A percentile compares a stretch with the other conserved stretches of the same genome.
Conservation (phyloP, 2,797 vertebrate genomes). For the Aythya fuligula region DNA sequence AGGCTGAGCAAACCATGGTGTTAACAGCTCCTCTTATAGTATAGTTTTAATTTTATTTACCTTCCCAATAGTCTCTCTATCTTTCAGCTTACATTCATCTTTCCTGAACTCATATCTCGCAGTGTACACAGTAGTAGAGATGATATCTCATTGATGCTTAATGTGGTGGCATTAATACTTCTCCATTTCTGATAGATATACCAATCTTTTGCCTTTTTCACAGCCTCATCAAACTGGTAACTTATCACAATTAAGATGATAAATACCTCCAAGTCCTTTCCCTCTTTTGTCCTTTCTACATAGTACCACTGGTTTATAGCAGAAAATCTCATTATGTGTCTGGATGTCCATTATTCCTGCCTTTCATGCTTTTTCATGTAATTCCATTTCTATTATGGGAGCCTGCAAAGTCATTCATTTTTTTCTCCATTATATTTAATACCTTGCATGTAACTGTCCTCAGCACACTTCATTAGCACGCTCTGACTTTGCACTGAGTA, state of each 20-base stretch:
- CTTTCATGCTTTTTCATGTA: background rate
- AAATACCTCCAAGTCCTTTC: background rate
- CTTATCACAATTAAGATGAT: background rate
- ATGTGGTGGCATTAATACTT: constrained; percentile 2
- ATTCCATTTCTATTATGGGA: background rate
- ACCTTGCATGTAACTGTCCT: background rate
- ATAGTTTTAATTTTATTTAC: background rate
- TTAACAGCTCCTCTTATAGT: background rate
- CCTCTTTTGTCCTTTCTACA: background rate
- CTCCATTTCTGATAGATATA: constrained; percentile 40
- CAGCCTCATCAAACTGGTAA: constrained; percentile 3
- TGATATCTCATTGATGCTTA: background rate
- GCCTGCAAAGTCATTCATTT: background rate
- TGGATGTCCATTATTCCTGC: background rate
- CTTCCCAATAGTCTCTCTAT: background rate
- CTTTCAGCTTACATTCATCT: background rate
- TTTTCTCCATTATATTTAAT: background rate
- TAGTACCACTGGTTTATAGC: background rate
- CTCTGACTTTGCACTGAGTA: background rate
- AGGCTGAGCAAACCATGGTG: background rate
- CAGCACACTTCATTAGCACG: background rate
- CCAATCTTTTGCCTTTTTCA: background rate
- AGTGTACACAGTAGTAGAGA: background rate
- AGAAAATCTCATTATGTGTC: background rate
- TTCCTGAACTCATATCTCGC: background rate